A percentile compares a stretch with the other conserved stretches of the same genome.
Conservation (phyloP, 2,888 invertebrate species). For the Drosophila helvetica region DNA sequence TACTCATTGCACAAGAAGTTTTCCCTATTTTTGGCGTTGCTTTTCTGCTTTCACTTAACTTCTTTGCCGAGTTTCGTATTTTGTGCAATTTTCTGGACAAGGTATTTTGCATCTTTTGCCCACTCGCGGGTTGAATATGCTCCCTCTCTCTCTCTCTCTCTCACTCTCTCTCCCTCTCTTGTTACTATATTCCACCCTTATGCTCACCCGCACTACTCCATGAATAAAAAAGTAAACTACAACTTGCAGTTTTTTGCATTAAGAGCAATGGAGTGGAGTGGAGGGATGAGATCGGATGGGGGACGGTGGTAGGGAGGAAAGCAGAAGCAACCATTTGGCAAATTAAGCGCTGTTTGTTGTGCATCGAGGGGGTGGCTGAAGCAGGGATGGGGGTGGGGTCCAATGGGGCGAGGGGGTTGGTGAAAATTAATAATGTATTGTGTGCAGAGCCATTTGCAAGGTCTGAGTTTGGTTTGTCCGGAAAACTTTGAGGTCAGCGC, state of each 20-base stretch:
- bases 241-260: slow-evolving; percentile 49
- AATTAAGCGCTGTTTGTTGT: slow-evolving; percentile 76
- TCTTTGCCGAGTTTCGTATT: slow-evolving; percentile 44
- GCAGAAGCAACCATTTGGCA: slow-evolving; percentile 65
- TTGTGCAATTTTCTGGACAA: slow-evolving; percentile 67
- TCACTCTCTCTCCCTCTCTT: slow-evolving; percentile 7
- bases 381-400: not conserved
- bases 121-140: slow-evolving; percentile 67
- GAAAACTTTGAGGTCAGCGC: slow-evolving; percentile 50
- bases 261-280: slow-evolving; percentile 22
- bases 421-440: slow-evolving; percentile 74
- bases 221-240: slow-evolving; percentile 42
- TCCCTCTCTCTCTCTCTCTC: slow-evolving; percentile 29
- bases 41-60: slow-evolving; percentile 47
- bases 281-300: too few species aligned
- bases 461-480: slow-evolving; percentile 48
- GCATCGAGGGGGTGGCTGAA: slow-evolving; percentile 34
- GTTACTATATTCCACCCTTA: not conserved
- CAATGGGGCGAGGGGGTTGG: slow-evolving; percentile 23
- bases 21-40: slow-evolving; percentile 29
- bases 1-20: slow-evolving; percentile 13
- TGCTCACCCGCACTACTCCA: slow-evolving; percentile 17
- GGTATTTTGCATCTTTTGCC: slow-evolving; percentile 69
- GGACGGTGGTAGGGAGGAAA: not conserved
- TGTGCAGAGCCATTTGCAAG: slow-evolving; percentile 66